These are phyloP conservation scores for Bufo bufo DNA, from an alignment of 2,113 vertebrate species.

Conservation along the genomic window DNA sequence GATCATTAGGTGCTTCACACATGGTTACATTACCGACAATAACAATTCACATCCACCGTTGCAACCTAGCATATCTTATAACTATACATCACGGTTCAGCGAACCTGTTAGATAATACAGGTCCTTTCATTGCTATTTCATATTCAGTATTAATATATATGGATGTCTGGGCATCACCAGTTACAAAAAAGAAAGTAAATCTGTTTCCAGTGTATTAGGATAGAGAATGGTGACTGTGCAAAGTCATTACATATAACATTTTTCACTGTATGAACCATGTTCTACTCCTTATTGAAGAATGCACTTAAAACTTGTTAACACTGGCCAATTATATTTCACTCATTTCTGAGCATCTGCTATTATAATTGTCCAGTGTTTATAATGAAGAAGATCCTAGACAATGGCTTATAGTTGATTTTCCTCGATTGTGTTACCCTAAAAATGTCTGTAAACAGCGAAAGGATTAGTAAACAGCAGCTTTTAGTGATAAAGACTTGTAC, in stretches of 20 bases:
- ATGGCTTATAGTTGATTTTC: not conserved
- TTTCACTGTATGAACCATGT: not conserved
- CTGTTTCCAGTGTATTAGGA: not conserved
- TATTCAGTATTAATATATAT: slow-evolving; percentile 42
- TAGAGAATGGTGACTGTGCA: not conserved
- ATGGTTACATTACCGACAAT: slow-evolving; percentile 53
- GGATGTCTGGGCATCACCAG: slow-evolving; percentile 13
- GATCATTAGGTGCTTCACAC: slow-evolving; percentile 54
- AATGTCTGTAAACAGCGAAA: no score
- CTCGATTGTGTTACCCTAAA: no score
- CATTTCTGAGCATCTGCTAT: not conserved
- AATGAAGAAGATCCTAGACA: not conserved
- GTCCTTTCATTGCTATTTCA: slow-evolving; percentile 17
- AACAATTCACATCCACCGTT: slow-evolving; percentile 48
- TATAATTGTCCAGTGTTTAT: not conserved
- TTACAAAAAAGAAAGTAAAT: slow-evolving; percentile 1
- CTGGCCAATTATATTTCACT: not conserved
- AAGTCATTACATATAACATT: not conserved
- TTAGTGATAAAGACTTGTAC: no score
- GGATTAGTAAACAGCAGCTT: no score
- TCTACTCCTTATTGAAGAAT: not conserved
- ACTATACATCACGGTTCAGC: slow-evolving; percentile 53
- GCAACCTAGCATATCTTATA: slow-evolving; percentile 51
- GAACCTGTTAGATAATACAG: slow-evolving; percentile 39
- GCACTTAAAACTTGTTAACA: not conserved